Percentiles rank a stretch among this genome's conserved stretches.
phyloP scores from a whole-genome alignment of 2,888 invertebrate genomes.

The Oscheius myriophilus region DNA sequence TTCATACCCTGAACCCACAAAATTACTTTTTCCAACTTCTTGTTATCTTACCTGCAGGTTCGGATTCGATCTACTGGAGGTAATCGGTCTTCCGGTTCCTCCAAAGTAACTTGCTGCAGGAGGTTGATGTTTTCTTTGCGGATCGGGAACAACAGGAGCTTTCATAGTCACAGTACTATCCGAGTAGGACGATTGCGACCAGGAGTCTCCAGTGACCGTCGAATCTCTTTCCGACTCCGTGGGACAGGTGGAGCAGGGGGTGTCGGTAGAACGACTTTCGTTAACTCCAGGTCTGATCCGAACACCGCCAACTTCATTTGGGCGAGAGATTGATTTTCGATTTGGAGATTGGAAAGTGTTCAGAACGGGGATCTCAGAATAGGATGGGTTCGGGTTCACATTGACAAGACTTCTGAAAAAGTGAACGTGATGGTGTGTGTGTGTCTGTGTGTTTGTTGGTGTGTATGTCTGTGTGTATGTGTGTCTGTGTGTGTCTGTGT shows the following conservation, averaged over 20 bases:
- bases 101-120: slow-evolving; percentile 9
- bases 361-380: slow-evolving; percentile 32
- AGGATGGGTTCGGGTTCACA: slow-evolving; percentile 38
- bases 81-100: slow-evolving; percentile 22
- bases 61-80: slow-evolving; percentile 25
- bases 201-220: slow-evolving; percentile 27
- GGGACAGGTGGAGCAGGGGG: slow-evolving; percentile 33
- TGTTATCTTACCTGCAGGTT: slow-evolving; percentile 13
- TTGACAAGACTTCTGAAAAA: slow-evolving; percentile 20
- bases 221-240: slow-evolving; percentile 37
- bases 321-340: slow-evolving; percentile 6
- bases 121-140: not conserved
- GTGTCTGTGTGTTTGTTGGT: not conserved
- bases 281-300: slow-evolving; percentile 9
- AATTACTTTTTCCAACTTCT: too few relatives aligned
- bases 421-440: not conserved
- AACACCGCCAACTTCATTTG: slow-evolving; percentile 2
- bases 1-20: slow-evolving; percentile 2
- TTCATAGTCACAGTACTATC: slow-evolving; percentile 38
- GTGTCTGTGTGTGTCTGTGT: not conserved
- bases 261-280: slow-evolving; percentile 21
- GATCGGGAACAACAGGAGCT: slow-evolving; percentile 21
- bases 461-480: not conserved
- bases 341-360: slow-evolving; percentile 32
- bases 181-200: slow-evolving; percentile 30